Base-by-base conservation (phyloP, 2,113 vertebrate genomes). In the Scatophagus argus region DNA sequence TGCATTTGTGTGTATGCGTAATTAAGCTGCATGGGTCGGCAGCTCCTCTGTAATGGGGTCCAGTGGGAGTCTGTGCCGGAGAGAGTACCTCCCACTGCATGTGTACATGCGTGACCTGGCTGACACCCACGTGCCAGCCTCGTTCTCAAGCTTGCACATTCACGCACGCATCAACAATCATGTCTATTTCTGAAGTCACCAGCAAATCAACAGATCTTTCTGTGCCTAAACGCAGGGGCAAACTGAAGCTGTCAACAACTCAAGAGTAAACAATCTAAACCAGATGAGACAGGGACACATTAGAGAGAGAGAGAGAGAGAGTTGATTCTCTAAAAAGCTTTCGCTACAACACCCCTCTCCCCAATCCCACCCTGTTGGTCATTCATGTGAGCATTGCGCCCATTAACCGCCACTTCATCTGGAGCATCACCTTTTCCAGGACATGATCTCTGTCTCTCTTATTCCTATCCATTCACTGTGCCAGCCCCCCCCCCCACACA, bases 41-140 rank as follows among this genome's bases (percentile, higher is more conserved):
- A 91, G 82, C 83, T 88, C 84, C 76, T 83, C 91, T 86, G 89
- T 94, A 94, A 94, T 94, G 87, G 93, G 93, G 84, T 93, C 93
- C 92, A 64, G 82, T 87, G 94, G 93, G 93, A 94, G 79, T 51
- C 55, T 67, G 83, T 71, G 84, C 83, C 43, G 39, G 52, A 78
- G 86, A 89, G 85, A 91, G 79, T 43, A 76, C 68, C 81, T 82
- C 68, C 46, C 55, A 39, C 65, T 72, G 79, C 86, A 79, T 81
- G 86, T 91, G 83, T 77, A 89, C 82, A 90, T 79, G 87, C 39
- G 60, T 91, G 91, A 93, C 89, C 90, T 84, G 80, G 81, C 72
- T 88, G 88, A 90, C 88, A 83, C 83, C 49, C 65, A 81, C 77
- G 88, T 74, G 85, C 81, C 76, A 73, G 78, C 60, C 66, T 82